phyloP scores from a whole-genome alignment of 2,888 invertebrate species.

The Ectobius pallidus region DNA sequence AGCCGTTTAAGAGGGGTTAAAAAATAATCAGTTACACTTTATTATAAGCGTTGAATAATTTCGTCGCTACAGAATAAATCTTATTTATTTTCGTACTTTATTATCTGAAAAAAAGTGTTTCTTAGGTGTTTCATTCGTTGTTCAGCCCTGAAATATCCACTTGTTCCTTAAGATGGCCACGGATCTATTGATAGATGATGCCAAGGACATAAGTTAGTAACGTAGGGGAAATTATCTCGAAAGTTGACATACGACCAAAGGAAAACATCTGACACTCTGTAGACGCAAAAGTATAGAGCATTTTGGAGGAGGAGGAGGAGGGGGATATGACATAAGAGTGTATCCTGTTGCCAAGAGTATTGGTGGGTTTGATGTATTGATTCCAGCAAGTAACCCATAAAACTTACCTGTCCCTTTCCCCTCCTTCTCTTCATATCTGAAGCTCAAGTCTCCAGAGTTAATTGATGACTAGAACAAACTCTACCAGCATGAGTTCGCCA shows the following conservation, averaged over 20 bases:
- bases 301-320: too few species aligned
- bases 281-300: neutral
- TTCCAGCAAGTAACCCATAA: slow-evolving; percentile 15
- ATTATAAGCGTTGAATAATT: too few species aligned
- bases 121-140: too few species aligned
- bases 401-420: slow-evolving; percentile 15
- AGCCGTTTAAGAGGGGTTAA: too few species aligned
- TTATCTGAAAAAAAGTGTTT: too few species aligned
- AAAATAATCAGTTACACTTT: too few species aligned
- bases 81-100: too few species aligned
- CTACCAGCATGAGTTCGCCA: neutral
- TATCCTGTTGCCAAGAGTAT: slow-evolving; percentile 18
- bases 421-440: neutral
- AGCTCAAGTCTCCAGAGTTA: slow-evolving; percentile 7
- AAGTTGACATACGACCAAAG: slow-evolving; percentile 4
- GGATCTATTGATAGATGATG: neutral
- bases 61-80: too few species aligned
- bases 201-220: neutral
- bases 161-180: neutral
- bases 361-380: slow-evolving; percentile 16
- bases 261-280: neutral
- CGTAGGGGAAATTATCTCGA: neutral
- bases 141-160: too few species aligned
- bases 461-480: slow-evolving; percentile 7
- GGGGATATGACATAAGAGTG: neutral